Evolutionary conservation across 2,113 vertebrate species (phyloP), one percentile per base, ranked within the genome.

Genomic region (Turdus rufiventris): DNA sequence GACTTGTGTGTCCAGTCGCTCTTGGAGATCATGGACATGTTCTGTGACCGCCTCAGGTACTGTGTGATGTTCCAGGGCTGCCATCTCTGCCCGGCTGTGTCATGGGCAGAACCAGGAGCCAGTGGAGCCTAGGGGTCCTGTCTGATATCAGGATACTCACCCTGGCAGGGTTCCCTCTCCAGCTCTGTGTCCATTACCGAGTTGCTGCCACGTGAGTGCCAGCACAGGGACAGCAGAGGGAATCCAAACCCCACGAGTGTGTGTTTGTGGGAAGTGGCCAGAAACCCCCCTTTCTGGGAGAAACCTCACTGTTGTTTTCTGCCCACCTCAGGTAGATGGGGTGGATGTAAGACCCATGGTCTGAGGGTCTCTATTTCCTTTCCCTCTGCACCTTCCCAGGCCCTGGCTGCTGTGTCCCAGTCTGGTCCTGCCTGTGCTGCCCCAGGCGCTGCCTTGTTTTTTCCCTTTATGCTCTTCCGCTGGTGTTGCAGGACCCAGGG

Each of bases 11-110:
- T 99, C 40, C 99, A 99, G 92, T 98, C 99, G 2, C 95, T 99
- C 85, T 85, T 99, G 96, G 99, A 99, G 88, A 98, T 99, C 93
- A 99, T 99, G 98, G 99, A 99, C 97, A 99, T 99, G 99, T 99
- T 99, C 96, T 99, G 98, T 89, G 98, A 99, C 94, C 98, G 98
- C 61, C 98, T 99, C 83, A 99, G 99, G 99, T 99, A 97, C 29
- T 5, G 33, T 25, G 56, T 50, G 29, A 66, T 2, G 9, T 82
- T 43, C 54, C 60, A 71, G 54, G 8, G 1, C 67, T 56, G 58
- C 85, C 2, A 0, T 28, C 47, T 24, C 1, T 5, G 33, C 57
- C 56, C 7, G 72, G 54, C 15, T 28, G 33, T 51, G 10, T 60
- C 2, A 0, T 0, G 10, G 42, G n/a, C 40, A 9, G 21, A 36